These are phyloP conservation scores for Scaptodrosophila latifasciaeformis DNA, from an alignment of 2,888 invertebrate species.

Conservation along the genomic window DNA sequence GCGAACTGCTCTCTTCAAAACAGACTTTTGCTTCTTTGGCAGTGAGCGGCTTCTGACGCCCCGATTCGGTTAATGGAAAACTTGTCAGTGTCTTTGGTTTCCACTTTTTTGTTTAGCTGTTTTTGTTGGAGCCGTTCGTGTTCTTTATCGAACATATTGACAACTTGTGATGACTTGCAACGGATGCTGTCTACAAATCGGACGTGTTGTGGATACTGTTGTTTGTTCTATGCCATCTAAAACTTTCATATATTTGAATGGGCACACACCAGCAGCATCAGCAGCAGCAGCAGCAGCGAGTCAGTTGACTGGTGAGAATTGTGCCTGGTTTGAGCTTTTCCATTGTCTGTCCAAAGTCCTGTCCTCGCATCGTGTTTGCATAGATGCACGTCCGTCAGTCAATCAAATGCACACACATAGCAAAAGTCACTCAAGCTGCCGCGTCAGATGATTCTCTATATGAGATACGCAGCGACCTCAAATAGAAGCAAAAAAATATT, in stretches of 20 bases:
- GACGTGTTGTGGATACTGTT: conserved; percentile 15
- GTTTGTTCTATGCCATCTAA: conserved; percentile 14
- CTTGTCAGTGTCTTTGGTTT: conserved; percentile 56
- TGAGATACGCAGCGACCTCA: no score
- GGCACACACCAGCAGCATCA: no score
- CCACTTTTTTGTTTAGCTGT: neutral
- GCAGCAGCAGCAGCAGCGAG: no score
- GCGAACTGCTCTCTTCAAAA: neutral
- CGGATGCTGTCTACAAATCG: conserved; percentile 13
- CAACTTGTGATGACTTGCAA: conserved; percentile 23
- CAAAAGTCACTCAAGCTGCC: no score
- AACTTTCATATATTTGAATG: no score
- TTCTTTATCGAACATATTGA: no score
- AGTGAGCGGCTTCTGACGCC: conserved; percentile 9
- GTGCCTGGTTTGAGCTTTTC: conserved; percentile 24
- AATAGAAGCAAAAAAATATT: no score
- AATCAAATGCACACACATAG: no score
- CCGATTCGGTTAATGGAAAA: conserved; percentile 56
- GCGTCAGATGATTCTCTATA: no score
- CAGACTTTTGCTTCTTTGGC: conserved; percentile 25
- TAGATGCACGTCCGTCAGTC: conserved; percentile 3
- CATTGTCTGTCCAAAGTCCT: conserved; percentile 36
- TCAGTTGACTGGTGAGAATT: conserved; percentile 13
- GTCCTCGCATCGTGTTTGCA: conserved; percentile 5
- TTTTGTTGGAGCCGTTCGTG: no score